Conservation (phyloP, 2,113 vertebrate genomes). For the Gymnarchus niloticus region DNA sequence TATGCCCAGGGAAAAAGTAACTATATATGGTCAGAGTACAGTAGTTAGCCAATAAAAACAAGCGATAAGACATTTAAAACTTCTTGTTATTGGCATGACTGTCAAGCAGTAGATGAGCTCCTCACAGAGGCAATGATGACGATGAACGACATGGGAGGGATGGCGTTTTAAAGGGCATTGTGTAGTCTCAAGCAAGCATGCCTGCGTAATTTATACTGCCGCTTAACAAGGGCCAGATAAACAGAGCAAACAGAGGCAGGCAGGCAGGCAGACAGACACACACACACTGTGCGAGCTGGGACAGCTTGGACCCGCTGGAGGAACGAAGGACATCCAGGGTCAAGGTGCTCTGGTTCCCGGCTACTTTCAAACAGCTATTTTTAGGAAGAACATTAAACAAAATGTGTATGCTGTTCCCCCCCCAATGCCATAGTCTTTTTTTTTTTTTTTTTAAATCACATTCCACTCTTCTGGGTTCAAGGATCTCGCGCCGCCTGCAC, state of each 20-base stretch:
- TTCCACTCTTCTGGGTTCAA: not conserved
- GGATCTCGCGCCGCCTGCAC: not conserved
- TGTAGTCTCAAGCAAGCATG: not conserved
- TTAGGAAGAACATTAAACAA: slow-evolving; percentile 39
- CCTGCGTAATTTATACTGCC: slow-evolving; percentile 39
- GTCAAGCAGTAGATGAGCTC: not conserved
- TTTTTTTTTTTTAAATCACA: not conserved
- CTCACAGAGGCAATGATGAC: not conserved
- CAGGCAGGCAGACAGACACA: not conserved
- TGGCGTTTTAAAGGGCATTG: not conserved
- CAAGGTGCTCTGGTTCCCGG: slow-evolving; percentile 27
- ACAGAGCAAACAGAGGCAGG: slow-evolving; percentile 28
- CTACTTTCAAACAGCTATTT: slow-evolving; percentile 44
- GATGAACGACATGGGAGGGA: not conserved
- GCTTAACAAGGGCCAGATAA: slow-evolving; percentile 39
- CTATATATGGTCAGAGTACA: not conserved
- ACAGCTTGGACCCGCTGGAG: slow-evolving; percentile 46
- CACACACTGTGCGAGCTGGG: slow-evolving; percentile 24
- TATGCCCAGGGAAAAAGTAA: not conserved
- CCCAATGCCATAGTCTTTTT: not conserved
- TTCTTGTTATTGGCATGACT: not conserved
- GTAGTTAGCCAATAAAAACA: not conserved
- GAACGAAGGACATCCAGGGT: slow-evolving; percentile 57
- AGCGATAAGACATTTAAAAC: not conserved
- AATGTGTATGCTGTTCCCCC: not conserved